Percentiles rank a stretch among this genome's conserved stretches.
phyloP scores from a whole-genome alignment of 2,888 invertebrate species.

The Abscondita cerata region DNA sequence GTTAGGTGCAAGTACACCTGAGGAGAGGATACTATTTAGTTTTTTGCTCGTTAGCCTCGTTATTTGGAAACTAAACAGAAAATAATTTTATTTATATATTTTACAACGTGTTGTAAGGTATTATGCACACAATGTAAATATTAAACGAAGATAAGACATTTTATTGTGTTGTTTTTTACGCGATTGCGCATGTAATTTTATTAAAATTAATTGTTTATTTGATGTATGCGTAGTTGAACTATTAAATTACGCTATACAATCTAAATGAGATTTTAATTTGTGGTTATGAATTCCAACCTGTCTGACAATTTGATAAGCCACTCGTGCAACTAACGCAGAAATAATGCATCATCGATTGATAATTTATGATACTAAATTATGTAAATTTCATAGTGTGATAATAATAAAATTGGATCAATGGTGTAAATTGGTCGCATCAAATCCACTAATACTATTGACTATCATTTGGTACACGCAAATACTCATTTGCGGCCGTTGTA shows the following conservation, averaged over 20 bases:
- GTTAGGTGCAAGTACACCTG: constrained; percentile 24
- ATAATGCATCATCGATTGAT: too few relatives aligned
- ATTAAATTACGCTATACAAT: constrained; percentile 5
- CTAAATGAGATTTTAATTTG: constrained; percentile 22
- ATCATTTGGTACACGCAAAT: too few relatives aligned
- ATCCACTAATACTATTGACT: too few relatives aligned
- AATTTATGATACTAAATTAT: too few relatives aligned
- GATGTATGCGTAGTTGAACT: not conserved
- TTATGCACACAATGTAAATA: not conserved
- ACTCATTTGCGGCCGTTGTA: too few relatives aligned
- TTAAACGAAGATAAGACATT: not conserved
- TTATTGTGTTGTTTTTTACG: too few relatives aligned
- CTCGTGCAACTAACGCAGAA: too few relatives aligned
- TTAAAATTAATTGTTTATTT: too few relatives aligned
- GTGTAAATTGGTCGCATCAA: too few relatives aligned
- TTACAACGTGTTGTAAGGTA: not conserved
- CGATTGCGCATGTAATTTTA: too few relatives aligned
- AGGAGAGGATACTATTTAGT: constrained; percentile 9
- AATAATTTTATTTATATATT: constrained; percentile 3
- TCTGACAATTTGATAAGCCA: constrained; percentile 12
- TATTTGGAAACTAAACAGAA: constrained; percentile 1
- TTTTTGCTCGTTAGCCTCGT: constrained; percentile 12
- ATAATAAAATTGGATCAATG: too few relatives aligned
- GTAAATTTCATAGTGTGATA: too few relatives aligned
- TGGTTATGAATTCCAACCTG: constrained; percentile 14